Evolutionary conservation across 2,797 vertebrate species (phyloP), one percentile per base, ranked within the genome.

Genomic region (Microctenopoma stevenorrisi): DNA sequence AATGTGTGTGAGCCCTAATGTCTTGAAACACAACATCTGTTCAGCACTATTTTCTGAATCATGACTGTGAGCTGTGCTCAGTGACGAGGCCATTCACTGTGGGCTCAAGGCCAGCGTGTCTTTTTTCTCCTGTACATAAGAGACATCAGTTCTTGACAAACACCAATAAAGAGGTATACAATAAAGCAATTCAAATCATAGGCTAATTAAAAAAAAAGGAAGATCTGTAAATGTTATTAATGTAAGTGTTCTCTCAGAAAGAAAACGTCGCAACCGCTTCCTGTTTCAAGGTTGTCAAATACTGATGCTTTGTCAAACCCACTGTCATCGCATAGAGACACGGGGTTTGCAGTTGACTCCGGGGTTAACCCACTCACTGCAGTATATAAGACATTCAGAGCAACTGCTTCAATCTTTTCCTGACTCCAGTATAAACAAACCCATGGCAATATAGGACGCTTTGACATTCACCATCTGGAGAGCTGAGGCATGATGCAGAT

Each of bases 21-120:
- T 82, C 66, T 76, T 63, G 12, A 76, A 85, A 84, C 58, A 38
- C 1, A 81, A 54, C 79, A 83, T 86, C 72, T 88, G 76, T 37
- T 86, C 63, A 57, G 46, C 5, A 14, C 35, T 50, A 15, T 59
- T 74, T 79, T 72, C 47, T 72, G 35, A 78, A 74, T 61, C 51
- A 61, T 53, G 60, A 26, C 57, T 66, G 60, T 4, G 49, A 64
- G 59, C 61, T 57, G 30, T 68, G 50, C 53, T 73, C 37, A 50
- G 55, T 7, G 38, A 67, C 7, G 22, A 5, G 50, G 33, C 33
- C 7, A 35, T 35, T 8, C 33, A 47, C 69, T 42, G 53, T 5
- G 35, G 64, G 68, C 51, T 0, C 22, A 22, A 63, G 4, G 22
- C 52, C 22, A 37, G 28, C 25, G 14, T 2, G 3, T 56, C 30